Conservation (phyloP, 2,797 vertebrate species). For the Sebastes vulpes region DNA sequence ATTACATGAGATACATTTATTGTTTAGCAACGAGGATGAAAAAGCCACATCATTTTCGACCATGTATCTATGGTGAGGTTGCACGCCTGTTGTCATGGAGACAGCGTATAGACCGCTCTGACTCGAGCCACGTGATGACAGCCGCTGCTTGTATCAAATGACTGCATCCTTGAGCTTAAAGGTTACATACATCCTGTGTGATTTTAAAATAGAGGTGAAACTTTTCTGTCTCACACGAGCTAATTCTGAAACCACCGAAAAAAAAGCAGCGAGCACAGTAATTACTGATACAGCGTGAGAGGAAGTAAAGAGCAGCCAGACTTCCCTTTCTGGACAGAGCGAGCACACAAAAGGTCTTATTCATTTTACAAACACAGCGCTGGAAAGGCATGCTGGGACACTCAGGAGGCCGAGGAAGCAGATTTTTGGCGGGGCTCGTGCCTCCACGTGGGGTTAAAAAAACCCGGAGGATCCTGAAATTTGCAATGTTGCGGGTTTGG, state of each 20-base stretch:
- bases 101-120: constrained; percentile 14
- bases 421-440: constrained; percentile 32
- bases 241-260: neutral
- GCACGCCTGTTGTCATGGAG: constrained; percentile 56
- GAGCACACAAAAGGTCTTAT: constrained; percentile 50
- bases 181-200: neutral
- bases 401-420: constrained; percentile 48
- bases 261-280: neutral
- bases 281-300: constrained; percentile 19
- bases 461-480: neutral
- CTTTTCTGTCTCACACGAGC: neutral
- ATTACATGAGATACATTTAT: neutral
- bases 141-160: neutral
- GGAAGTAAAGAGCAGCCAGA: constrained; percentile 49
- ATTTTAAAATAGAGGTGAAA: neutral
- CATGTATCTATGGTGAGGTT: neutral
- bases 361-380: constrained; percentile 15
- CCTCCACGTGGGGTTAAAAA: constrained; percentile 25
- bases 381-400: constrained; percentile 61
- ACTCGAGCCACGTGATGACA: neutral
- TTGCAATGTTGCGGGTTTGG: neutral
- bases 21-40: neutral
- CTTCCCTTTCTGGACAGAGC: constrained; percentile 48
- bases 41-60: neutral
- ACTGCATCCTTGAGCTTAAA: neutral